Base-by-base conservation (phyloP, 2,888 invertebrate species). In the Hartigia nigra region DNA sequence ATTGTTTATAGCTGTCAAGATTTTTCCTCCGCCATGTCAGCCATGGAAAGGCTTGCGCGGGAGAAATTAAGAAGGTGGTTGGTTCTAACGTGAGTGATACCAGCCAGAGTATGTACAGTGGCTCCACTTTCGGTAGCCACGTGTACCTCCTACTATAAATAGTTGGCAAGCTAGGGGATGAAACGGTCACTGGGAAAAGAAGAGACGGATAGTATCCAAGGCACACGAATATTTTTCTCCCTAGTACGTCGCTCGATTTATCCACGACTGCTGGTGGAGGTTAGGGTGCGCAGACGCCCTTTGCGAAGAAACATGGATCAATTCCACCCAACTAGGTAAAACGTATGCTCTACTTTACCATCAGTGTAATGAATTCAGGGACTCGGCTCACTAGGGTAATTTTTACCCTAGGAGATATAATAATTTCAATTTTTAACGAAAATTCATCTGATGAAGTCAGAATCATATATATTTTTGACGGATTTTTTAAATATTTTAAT, bases 1-100 rank as follows among this genome's bases (percentile, higher is more conserved):
- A 86, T 86, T 87, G 86, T 87, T 86, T 87, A 87, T 82, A 79
- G 81, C 76, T 76, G 74, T 82, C 78, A 81, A 78, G 81, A 85
- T 78, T 75, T 78, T 78, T 76, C 72, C 55, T 35, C 31, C 78
- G 87, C 88, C 88, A 88, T 88, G 81, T 88, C 82, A 80, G 76
- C 77, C 69, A 70, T 77, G 55, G 31, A 70, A 69, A 81, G 81
- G 81, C 81, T 75, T 78, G 81, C 82, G 76, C 77, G 76, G 78
- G 31, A 74, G 74, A 76, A 31, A 55, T 69, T 12, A 12, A 69
- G 74, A 74, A 31, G 34, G 75, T 77, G 70, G 32, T 36, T 72
- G 34, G 77, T 77, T 75, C 32, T 31, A 31, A 37, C 70, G 79
- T 55, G 32, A 35, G 32, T 76, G 23, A 36, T 78, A 76, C 76